A percentile compares a stretch with the other conserved stretches of the same genome.
phyloP scores from a whole-genome alignment of 2,113 vertebrate genomes.

The Prinia subflava region DNA sequence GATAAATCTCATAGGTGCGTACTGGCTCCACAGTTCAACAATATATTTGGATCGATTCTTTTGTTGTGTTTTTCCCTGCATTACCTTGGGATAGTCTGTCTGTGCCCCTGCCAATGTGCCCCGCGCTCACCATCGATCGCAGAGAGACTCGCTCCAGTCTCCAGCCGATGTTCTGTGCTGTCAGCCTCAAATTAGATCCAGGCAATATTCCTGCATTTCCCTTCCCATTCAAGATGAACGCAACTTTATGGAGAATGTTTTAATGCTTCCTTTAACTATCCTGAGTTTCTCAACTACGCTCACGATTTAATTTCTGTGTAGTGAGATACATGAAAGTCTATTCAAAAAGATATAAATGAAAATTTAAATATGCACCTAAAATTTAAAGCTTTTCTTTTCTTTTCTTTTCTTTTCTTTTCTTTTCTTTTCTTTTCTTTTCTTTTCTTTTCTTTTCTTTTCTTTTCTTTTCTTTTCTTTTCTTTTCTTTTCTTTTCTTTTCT shows the following conservation, averaged over 20 bases:
- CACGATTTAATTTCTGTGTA: not conserved
- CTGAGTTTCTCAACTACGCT: not conserved
- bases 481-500: fast-evolving
- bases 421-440: no score
- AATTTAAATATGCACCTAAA: not conserved
- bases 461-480: fast-evolving
- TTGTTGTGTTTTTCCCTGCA: not conserved
- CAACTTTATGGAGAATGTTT: not conserved
- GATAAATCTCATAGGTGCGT: conserved; percentile 59
- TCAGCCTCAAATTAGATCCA: not conserved
- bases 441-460: not conserved
- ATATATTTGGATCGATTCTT: not conserved
- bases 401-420: no score
- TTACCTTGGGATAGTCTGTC: not conserved
- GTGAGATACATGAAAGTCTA: not conserved
- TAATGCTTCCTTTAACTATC: not conserved
- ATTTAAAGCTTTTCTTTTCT: not conserved
- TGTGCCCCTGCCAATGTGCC: not conserved
- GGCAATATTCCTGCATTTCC: not conserved
- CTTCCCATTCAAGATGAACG: not conserved
- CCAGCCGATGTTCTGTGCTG: not conserved
- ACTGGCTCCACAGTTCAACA: conserved; percentile 40
- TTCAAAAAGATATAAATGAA: not conserved
- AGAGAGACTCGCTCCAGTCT: not conserved
- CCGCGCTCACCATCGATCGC: not conserved